phyloP scores from a whole-genome alignment of 2,113 vertebrate species.

The Eclectus roratus region DNA sequence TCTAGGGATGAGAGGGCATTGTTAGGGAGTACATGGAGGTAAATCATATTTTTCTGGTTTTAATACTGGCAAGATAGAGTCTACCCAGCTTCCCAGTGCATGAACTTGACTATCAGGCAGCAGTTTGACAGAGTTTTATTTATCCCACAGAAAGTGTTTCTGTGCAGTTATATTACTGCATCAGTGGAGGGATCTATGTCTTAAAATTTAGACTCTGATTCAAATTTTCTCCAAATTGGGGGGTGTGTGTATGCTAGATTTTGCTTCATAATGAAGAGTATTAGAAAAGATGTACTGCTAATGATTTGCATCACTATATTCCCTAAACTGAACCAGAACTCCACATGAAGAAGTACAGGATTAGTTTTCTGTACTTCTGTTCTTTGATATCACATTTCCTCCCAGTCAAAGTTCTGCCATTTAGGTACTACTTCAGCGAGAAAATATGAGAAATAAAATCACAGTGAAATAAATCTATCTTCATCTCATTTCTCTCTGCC shows the following conservation, averaged over 20 bases:
- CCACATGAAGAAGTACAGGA: neutral
- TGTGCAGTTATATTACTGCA: neutral
- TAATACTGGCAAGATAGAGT: neutral
- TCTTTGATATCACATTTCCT: neutral
- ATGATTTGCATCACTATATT: neutral
- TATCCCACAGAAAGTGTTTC: neutral
- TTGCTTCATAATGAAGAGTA: neutral
- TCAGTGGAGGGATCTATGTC: neutral
- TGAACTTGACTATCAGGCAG: neutral
- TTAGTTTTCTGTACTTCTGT: neutral
- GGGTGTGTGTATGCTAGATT: neutral
- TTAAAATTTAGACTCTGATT: neutral
- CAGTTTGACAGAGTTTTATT: neutral
- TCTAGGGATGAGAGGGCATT: neutral
- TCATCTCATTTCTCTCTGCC: slow-evolving; percentile 52
- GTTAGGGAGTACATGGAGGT: neutral
- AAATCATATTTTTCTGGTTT: neutral
- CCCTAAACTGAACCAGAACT: neutral
- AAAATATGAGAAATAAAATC: slow-evolving; percentile 55
- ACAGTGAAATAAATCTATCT: slow-evolving; percentile 53
- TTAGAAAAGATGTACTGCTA: neutral
- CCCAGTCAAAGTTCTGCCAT: neutral
- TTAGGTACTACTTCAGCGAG: neutral
- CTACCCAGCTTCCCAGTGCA: neutral
- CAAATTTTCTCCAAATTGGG: neutral